Conservation (phyloP, 2,888 invertebrate genomes). For the Lagria hirta region DNA sequence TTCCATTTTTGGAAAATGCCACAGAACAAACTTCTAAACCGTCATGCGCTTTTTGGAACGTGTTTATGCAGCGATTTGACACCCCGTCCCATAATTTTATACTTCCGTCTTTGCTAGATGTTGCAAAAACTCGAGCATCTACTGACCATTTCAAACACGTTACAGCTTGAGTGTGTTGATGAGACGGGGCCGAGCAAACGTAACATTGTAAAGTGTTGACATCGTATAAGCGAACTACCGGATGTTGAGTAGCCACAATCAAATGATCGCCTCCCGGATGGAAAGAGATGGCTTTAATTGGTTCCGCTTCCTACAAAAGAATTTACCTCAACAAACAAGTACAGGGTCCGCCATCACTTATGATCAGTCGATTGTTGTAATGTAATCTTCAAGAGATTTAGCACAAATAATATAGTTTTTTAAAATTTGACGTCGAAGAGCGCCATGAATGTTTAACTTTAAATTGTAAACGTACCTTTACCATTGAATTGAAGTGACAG, state of each 20-base stretch:
- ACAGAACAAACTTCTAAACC: slow-evolving; percentile 94
- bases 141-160: slow-evolving; percentile 75
- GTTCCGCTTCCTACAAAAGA: slow-evolving; percentile 79
- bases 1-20: slow-evolving; percentile 91
- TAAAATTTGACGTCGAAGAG: too few species aligned
- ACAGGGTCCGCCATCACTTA: too few species aligned
- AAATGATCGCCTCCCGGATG: slow-evolving; percentile 96
- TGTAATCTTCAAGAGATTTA: neutral
- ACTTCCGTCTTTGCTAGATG: slow-evolving; percentile 88
- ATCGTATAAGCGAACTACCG: slow-evolving; percentile 88
- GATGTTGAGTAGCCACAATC: slow-evolving; percentile 90
- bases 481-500: too few species aligned
- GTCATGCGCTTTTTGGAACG: slow-evolving; percentile 91
- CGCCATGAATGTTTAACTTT: too few species aligned
- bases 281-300: slow-evolving; percentile 86
- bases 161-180: slow-evolving; percentile 78
- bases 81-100: slow-evolving; percentile 98
- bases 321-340: neutral
- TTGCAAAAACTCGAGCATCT: slow-evolving; percentile 75
- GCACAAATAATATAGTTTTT: too few species aligned
- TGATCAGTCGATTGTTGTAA: too few species aligned
- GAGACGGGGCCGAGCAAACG: slow-evolving; percentile 85
- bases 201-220: slow-evolving; percentile 95
- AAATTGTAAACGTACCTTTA: too few species aligned
- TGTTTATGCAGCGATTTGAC: slow-evolving; percentile 90